Percentiles rank a stretch among this genome's conserved stretches.
Conservation (phyloP, 2,888 invertebrate species). For the Ornithoptera priamus region DNA sequence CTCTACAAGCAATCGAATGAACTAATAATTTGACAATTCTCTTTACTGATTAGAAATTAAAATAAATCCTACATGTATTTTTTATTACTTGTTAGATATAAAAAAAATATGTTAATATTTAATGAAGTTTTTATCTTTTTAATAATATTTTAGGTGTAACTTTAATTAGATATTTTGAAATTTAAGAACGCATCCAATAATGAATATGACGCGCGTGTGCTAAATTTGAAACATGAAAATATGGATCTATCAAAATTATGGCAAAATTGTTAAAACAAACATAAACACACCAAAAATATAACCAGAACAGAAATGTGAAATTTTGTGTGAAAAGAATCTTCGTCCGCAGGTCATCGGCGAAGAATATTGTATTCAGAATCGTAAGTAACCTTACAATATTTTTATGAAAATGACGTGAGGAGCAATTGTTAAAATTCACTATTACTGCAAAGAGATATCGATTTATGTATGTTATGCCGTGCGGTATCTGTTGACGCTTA, state of each 20-base stretch:
- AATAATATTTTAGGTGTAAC: too few relatives aligned
- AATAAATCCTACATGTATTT: too few relatives aligned
- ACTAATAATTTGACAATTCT: too few relatives aligned
- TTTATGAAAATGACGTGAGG: slow-evolving; percentile 37
- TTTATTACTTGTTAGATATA: too few relatives aligned
- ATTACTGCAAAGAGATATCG: slow-evolving; percentile 66
- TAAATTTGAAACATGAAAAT: slow-evolving; percentile 67
- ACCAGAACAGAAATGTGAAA: slow-evolving; percentile 67
- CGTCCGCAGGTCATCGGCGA: slow-evolving; percentile 51
- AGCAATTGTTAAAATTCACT: slow-evolving; percentile 42
- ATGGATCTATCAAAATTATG: slow-evolving; percentile 64
- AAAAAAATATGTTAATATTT: too few relatives aligned
- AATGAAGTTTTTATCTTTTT: too few relatives aligned
- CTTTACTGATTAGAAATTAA: too few relatives aligned
- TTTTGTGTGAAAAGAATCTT: slow-evolving; percentile 46
- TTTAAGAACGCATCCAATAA: slow-evolving; percentile 42
- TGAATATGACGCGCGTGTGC: slow-evolving; percentile 53
- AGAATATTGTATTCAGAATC: slow-evolving; percentile 48
- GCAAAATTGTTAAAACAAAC: slow-evolving; percentile 46
- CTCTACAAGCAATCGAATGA: too few relatives aligned
- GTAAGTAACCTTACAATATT: slow-evolving; percentile 55
- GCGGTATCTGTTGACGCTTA: slow-evolving; percentile 46
- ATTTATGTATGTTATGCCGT: slow-evolving; percentile 55
- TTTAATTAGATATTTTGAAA: neutral
- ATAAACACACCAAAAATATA: slow-evolving; percentile 44